Percentiles rank a stretch among this genome's conserved stretches.
Conservation (phyloP, 2,888 invertebrate genomes). For the Coremacera marginata region DNA sequence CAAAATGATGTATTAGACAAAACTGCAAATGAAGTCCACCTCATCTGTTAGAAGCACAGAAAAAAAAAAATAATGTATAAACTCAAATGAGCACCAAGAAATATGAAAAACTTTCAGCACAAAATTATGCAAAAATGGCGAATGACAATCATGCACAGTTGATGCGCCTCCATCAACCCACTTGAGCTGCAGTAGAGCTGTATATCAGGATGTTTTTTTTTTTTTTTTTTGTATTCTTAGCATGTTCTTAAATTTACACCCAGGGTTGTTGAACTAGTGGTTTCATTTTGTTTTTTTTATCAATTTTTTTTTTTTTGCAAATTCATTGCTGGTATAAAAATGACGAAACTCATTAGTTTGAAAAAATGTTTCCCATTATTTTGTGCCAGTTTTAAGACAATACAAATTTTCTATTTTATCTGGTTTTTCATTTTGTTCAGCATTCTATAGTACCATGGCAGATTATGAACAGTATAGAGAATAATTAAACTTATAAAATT, state of each 20-base stretch:
- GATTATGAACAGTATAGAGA: too few species aligned
- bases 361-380: slow-evolving; percentile 37
- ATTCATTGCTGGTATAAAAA: slow-evolving; percentile 12
- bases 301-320: background rate
- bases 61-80: too few species aligned
- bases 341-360: slow-evolving; percentile 37
- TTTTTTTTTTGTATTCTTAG: background rate
- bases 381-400: slow-evolving; percentile 30
- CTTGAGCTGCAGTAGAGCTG: background rate
- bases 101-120: slow-evolving; percentile 15
- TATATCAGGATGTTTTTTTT: background rate
- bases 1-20: slow-evolving; percentile 33
- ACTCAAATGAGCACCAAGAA: background rate
- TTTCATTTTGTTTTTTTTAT: background rate
- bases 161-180: background rate
- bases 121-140: slow-evolving; percentile 26
- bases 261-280: slow-evolving; percentile 5
- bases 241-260: background rate
- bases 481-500: too few species aligned
- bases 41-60: background rate
- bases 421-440: background rate
- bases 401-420: slow-evolving; percentile 24
- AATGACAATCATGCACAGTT: background rate
- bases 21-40: slow-evolving; percentile 19
- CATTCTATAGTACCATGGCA: background rate